Percentiles rank a stretch among this genome's conserved stretches.
phyloP scores from a whole-genome alignment of 2,888 invertebrate genomes.

The Netelia melanura region DNA sequence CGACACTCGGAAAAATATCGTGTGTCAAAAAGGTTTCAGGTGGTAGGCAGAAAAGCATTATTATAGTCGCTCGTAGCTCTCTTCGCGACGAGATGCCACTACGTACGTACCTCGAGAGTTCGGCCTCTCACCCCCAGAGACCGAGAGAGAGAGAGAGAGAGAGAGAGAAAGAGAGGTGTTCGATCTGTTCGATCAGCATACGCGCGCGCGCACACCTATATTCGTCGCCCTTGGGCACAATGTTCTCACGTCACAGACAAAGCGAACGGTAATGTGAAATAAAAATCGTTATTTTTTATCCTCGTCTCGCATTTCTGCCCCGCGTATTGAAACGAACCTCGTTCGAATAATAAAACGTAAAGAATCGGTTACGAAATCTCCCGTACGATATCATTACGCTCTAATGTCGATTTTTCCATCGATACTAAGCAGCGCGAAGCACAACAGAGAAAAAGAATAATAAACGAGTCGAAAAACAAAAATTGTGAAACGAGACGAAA shows the following conservation, averaged over 20 bases:
- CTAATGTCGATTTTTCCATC: constrained; percentile 11
- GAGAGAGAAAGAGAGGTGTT: constrained; percentile 42
- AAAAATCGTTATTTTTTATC: constrained; percentile 70
- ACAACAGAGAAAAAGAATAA: background rate
- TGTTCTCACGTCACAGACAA: constrained; percentile 82
- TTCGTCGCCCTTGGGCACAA: constrained; percentile 74
- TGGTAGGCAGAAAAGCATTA: constrained; percentile 47
- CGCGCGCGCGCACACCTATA: constrained; percentile 20
- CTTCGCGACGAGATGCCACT: constrained; percentile 20
- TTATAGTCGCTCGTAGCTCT: constrained; percentile 21
- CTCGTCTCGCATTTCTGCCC: constrained; percentile 16
- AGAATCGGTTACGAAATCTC: background rate
- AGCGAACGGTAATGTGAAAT: constrained; percentile 72
- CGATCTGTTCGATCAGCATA: constrained; percentile 79
- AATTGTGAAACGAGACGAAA: background rate
- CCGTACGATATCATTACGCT: background rate
- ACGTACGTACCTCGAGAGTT: background rate
- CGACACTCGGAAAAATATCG: constrained; percentile 70
- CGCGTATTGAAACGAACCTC: constrained; percentile 41
- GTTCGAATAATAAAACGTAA: constrained; percentile 12
- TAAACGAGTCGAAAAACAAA: background rate
- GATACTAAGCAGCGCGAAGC: background rate
- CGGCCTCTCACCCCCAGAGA: constrained; percentile 50
- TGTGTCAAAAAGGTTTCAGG: constrained; percentile 70
- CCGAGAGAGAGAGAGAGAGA: background rate